These are phyloP conservation scores for Morpho helenor DNA, from an alignment of 2,888 invertebrate species.

Conservation along the genomic window DNA sequence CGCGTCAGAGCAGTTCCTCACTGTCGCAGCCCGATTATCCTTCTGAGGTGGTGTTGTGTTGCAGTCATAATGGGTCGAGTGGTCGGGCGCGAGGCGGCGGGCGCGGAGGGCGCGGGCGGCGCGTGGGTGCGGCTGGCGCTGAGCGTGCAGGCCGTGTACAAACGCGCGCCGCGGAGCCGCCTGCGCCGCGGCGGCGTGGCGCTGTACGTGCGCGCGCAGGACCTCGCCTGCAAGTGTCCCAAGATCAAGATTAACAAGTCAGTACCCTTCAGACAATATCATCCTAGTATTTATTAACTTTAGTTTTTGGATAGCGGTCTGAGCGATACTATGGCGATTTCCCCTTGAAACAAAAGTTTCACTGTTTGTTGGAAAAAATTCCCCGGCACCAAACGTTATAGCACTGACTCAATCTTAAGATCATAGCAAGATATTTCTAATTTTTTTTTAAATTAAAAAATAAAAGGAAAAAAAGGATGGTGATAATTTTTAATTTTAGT, in stretches of 20 bases:
- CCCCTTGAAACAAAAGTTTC: no score
- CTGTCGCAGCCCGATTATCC: no score
- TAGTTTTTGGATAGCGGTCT: no score
- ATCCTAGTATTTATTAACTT: no score
- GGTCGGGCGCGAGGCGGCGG: slow-evolving; percentile 56
- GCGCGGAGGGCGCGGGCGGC: slow-evolving; percentile 81
- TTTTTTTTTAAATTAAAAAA: no score
- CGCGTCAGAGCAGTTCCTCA: no score
- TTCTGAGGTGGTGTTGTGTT: slow-evolving; percentile 26
- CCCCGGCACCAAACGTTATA: no score
- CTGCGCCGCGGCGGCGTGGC: slow-evolving; percentile 90
- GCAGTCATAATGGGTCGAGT: slow-evolving; percentile 95
- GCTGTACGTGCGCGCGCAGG: slow-evolving; percentile 92
- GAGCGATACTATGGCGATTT: no score
- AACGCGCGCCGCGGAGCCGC: slow-evolving; percentile 84
- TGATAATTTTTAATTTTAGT: no score
- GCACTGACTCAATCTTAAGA: no score
- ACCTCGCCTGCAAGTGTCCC: slow-evolving; percentile 98
- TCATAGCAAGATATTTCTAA: no score
- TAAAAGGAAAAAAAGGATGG: no score
- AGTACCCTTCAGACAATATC: slow-evolving; percentile 53
- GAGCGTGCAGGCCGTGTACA: slow-evolving; percentile 92
- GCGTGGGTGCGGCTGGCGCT: slow-evolving; percentile 94
- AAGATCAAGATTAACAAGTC: slow-evolving; percentile 95
- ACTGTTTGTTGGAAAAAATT: not conserved